A percentile compares a stretch with the other conserved stretches of the same genome.
Evolutionary conservation across 2,797 vertebrate genomes (phyloP).

Genomic region (Enteromius anoplus): DNA sequence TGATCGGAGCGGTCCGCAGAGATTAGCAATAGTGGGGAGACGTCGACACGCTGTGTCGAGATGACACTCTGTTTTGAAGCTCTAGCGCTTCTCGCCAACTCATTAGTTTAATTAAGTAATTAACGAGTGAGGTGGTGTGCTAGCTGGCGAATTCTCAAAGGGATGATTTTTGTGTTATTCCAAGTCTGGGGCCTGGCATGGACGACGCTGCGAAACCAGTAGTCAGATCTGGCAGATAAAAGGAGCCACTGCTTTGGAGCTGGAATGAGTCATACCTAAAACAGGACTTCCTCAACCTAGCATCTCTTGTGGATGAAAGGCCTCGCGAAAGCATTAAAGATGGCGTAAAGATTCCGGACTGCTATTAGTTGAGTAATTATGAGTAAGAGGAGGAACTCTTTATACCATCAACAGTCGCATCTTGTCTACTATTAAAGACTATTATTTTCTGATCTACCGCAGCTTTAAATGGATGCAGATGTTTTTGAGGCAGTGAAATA

Average conservation of each 20-base stretch:
- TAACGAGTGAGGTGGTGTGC: slow-evolving; percentile 65
- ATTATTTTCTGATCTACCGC: slow-evolving; percentile 30
- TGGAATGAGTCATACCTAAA: slow-evolving; percentile 33
- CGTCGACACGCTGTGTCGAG: slow-evolving; percentile 28
- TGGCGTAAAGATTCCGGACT: not conserved
- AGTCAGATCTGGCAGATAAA: slow-evolving; percentile 39
- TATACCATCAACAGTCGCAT: slow-evolving; percentile 6
- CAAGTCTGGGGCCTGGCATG: slow-evolving; percentile 40
- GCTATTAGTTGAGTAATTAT: slow-evolving; percentile 45
- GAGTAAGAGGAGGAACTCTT: slow-evolving; percentile 17
- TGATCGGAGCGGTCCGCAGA: slow-evolving; percentile 43
- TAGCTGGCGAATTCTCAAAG: slow-evolving; percentile 62
- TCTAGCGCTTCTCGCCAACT: slow-evolving; percentile 62
- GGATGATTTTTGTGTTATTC: slow-evolving; percentile 38
- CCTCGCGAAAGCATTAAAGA: slow-evolving; percentile 20
- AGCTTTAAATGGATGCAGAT: slow-evolving; percentile 34
- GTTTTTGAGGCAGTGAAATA: slow-evolving; percentile 12
- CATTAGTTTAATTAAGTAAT: slow-evolving; percentile 73
- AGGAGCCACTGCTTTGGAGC: not conserved
- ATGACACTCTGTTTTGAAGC: slow-evolving; percentile 54
- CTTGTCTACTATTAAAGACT: slow-evolving; percentile 19
- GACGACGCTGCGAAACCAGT: slow-evolving; percentile 12
- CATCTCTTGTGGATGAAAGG: slow-evolving; percentile 14
- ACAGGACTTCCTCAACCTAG: slow-evolving; percentile 5
- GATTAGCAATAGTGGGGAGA: slow-evolving; percentile 27